Evolutionary conservation across 2,113 vertebrate species (phyloP).

Genomic region (Pipra filicauda): DNA sequence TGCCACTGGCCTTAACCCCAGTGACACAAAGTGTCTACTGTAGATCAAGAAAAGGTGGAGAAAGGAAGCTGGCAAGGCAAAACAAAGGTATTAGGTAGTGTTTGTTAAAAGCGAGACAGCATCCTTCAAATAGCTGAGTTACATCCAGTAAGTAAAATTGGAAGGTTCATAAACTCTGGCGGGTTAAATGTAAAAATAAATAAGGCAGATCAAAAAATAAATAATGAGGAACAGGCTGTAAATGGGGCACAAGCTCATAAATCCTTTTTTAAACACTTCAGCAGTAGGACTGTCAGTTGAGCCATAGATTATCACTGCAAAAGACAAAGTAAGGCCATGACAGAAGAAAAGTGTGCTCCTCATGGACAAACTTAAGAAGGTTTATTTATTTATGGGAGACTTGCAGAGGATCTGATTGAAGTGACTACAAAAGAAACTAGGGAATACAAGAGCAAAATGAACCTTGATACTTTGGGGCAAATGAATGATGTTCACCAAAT

Average conservation of each 20-base stretch:
- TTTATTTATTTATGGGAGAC: background rate
- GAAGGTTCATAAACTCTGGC: background rate
- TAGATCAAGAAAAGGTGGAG: background rate
- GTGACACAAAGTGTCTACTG: background rate
- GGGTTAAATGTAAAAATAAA: conserved; percentile 4
- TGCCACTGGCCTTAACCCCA: background rate
- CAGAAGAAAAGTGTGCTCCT: background rate
- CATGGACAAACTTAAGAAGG: background rate
- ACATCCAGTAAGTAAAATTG: background rate
- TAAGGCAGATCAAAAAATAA: background rate
- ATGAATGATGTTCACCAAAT: background rate
- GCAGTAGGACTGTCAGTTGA: background rate
- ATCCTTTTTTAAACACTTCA: background rate
- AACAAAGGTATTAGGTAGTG: background rate
- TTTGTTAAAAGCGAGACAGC: background rate
- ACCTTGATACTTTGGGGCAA: background rate
- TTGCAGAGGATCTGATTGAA: background rate
- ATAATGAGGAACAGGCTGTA: background rate
- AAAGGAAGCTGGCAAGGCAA: background rate
- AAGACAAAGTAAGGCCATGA: background rate
- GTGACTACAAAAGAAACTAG: background rate
- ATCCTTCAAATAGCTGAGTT: conserved; percentile 3
- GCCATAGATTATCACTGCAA: background rate
- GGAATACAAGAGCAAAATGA: background rate
- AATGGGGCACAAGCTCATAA: background rate